Evolutionary conservation across 2,113 vertebrate genomes (phyloP).

Genomic region (Mirza zaza): DNA sequence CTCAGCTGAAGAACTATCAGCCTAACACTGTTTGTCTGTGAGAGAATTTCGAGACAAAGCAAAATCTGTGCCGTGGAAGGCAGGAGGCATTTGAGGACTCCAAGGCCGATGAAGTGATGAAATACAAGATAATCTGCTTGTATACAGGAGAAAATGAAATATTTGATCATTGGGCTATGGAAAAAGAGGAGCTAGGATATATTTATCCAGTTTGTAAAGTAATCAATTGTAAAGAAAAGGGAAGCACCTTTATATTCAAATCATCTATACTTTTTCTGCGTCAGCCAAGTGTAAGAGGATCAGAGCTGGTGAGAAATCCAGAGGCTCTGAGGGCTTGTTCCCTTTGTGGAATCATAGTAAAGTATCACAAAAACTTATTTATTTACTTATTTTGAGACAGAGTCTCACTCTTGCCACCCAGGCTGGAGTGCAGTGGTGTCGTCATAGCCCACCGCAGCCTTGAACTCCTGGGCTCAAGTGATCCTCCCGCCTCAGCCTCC

Average conservation of each 20-base stretch:
- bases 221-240: neutral
- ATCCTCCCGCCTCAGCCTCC: too few relatives aligned
- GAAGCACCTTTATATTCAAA: neutral
- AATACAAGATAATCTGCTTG: neutral
- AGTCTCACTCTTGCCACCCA: too few relatives aligned
- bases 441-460: too few relatives aligned
- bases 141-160: neutral
- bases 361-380: too few relatives aligned
- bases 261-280: neutral
- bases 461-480: too few relatives aligned
- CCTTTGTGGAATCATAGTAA: neutral
- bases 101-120: neutral
- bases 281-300: neutral
- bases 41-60: neutral
- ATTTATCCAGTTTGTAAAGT: neutral
- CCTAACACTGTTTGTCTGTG: neutral
- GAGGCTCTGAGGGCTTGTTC: too few relatives aligned
- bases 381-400: too few relatives aligned
- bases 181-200: neutral
- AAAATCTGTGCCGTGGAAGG: neutral
- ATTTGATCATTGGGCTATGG: neutral
- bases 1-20: neutral
- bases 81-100: neutral
- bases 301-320: neutral
- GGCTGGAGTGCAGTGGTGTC: too few relatives aligned